These are phyloP conservation scores for Pristionchus mayeri DNA, from an alignment of 2,888 invertebrate species.

Conservation along the genomic window DNA sequence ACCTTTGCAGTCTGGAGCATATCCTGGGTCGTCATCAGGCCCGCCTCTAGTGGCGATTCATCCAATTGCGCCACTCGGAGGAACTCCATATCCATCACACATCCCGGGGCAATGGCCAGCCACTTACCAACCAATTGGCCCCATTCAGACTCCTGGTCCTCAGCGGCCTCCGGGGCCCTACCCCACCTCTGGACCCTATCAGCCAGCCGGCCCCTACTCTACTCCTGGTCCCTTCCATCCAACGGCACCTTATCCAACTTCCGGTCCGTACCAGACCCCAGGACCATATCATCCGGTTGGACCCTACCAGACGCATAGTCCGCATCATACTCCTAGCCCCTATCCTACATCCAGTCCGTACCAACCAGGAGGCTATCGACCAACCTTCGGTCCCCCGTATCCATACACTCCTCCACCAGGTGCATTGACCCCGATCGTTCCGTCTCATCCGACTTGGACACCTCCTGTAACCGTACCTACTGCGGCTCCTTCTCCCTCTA, in stretches of 20 bases:
- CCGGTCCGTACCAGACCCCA: background rate
- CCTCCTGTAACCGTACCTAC: background rate
- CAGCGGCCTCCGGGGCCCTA: too few relatives aligned
- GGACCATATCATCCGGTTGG: background rate
- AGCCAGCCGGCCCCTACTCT: too few relatives aligned
- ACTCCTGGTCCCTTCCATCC: too few relatives aligned
- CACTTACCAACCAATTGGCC: too few relatives aligned
- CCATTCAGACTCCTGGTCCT: too few relatives aligned
- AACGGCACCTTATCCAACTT: background rate
- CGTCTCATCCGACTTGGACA: background rate
- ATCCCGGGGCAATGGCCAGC: too few relatives aligned
- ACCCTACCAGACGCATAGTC: too few relatives aligned
- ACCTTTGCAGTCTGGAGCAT: background rate
- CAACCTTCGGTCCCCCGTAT: background rate
- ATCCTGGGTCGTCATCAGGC: too few relatives aligned
- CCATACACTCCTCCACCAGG: background rate
- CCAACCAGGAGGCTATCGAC: background rate
- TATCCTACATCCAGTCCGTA: background rate
- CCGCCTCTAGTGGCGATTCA: background rate
- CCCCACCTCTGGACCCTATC: too few relatives aligned
- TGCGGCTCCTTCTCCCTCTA: background rate
- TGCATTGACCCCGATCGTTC: background rate
- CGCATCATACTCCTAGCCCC: background rate
- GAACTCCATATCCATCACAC: too few relatives aligned
- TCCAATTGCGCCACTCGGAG: background rate